Conservation (phyloP, 2,797 vertebrate species). For the Hydrophis major region DNA sequence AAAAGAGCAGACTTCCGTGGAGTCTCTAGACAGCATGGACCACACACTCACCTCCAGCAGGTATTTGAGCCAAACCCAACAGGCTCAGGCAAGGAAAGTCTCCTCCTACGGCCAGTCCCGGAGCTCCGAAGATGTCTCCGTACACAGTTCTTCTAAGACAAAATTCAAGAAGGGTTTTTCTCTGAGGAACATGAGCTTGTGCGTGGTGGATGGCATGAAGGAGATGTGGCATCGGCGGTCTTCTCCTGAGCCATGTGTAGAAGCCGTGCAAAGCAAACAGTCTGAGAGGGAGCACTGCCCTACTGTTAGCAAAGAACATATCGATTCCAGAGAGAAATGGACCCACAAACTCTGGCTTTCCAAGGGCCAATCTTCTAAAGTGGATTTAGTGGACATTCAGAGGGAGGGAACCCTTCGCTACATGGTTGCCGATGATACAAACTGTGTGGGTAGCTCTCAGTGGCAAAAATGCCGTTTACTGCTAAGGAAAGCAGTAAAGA, state of each 20-base stretch:
- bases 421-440: conserved; percentile 94
- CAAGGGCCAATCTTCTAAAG: conserved; percentile 82
- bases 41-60: conserved; percentile 50
- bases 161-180: conserved; percentile 96
- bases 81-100: conserved; percentile 75
- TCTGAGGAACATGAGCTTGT: conserved; percentile 95
- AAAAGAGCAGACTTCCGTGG: conserved; percentile 84
- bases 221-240: conserved; percentile 94
- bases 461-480: conserved; percentile 97
- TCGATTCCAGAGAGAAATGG: conserved; percentile 72
- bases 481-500: conserved; percentile 80
- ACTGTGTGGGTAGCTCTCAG: conserved; percentile 85
- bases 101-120: conserved; percentile 87
- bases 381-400: conserved; percentile 91
- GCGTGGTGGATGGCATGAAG: conserved; percentile 92
- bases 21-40: conserved; percentile 88
- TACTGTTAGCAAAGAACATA: conserved; percentile 47
- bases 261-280: conserved; percentile 63
- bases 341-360: conserved; percentile 74
- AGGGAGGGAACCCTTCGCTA: conserved; percentile 90
- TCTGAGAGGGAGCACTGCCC: conserved; percentile 68
- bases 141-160: conserved; percentile 75
- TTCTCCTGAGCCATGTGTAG: conserved; percentile 79
- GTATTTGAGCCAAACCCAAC: conserved; percentile 64
- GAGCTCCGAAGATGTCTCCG: conserved; percentile 92